phyloP scores from a whole-genome alignment of 2,888 invertebrate genomes.

The Sclerodermus sp. region DNA sequence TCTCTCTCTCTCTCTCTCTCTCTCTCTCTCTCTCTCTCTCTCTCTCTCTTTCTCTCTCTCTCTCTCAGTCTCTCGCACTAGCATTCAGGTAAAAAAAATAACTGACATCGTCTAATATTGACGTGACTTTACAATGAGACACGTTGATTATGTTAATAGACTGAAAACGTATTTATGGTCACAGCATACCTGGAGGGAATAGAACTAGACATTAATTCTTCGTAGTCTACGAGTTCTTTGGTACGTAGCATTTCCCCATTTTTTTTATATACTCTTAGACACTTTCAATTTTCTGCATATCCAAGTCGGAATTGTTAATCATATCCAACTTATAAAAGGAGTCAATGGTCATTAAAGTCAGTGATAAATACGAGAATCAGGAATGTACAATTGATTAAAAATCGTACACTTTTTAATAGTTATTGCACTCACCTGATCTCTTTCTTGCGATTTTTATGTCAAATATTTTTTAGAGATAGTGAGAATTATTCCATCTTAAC shows the following conservation, averaged over 20 bases:
- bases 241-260: slow-evolving; percentile 28
- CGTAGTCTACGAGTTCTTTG: slow-evolving; percentile 32
- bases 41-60: no score
- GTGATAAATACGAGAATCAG: slow-evolving; percentile 16
- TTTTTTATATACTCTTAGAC: slow-evolving; percentile 22
- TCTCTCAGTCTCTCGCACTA: no score
- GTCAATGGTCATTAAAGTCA: slow-evolving; percentile 5
- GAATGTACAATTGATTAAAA: slow-evolving; percentile 14
- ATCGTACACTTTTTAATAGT: slow-evolving; percentile 9
- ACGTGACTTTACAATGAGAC: neutral
- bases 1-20: neutral
- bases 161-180: slow-evolving; percentile 7
- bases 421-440: slow-evolving; percentile 10
- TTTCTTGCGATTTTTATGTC: neutral
- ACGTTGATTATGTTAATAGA: slow-evolving; percentile 1
- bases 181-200: slow-evolving; percentile 20
- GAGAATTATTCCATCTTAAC: neutral
- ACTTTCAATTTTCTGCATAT: slow-evolving; percentile 16
- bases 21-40: neutral
- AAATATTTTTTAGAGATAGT: neutral
- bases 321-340: slow-evolving; percentile 8
- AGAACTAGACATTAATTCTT: slow-evolving; percentile 16
- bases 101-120: slow-evolving; percentile 6
- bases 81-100: slow-evolving; percentile 15
- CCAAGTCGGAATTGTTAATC: slow-evolving; percentile 16